Conservation (phyloP, 2,797 vertebrate genomes). For the Sebastes hubbsi region DNA sequence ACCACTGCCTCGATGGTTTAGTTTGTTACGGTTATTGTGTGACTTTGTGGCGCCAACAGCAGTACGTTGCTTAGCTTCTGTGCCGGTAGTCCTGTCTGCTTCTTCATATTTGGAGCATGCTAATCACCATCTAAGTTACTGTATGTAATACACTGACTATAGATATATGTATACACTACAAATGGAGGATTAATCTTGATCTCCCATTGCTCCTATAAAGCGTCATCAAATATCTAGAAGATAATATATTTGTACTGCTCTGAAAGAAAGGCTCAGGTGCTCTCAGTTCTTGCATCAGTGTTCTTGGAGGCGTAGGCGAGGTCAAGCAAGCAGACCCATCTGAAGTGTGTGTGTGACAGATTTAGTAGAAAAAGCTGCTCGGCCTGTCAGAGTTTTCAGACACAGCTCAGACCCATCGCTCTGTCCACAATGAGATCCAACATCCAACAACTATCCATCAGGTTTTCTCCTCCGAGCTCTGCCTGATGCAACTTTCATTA, state of each 20-base stretch:
- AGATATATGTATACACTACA: no score
- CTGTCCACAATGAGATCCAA: neutral
- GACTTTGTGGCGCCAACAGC: no score
- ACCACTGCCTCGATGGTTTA: no score
- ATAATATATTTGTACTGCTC: neutral
- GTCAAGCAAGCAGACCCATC: neutral
- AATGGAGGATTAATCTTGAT: neutral
- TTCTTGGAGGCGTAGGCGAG: neutral
- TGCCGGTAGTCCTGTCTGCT: no score
- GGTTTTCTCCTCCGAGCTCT: neutral
- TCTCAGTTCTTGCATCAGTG: neutral
- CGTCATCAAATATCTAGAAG: neutral
- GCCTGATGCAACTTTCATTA: neutral
- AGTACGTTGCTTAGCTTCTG: neutral
- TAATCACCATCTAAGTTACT: no score
- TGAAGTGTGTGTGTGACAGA: neutral
- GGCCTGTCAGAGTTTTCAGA: constrained; percentile 7
- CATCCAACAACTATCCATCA: constrained; percentile 17
- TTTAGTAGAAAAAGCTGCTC: constrained; percentile 8
- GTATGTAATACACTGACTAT: no score
- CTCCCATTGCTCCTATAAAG: neutral
- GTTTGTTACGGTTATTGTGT: no score
- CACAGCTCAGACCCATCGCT: neutral
- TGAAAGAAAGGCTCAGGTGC: neutral
- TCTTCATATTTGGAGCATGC: no score